These are phyloP conservation scores for Apus apus DNA, from an alignment of 2,113 vertebrate species.

Conservation along the genomic window DNA sequence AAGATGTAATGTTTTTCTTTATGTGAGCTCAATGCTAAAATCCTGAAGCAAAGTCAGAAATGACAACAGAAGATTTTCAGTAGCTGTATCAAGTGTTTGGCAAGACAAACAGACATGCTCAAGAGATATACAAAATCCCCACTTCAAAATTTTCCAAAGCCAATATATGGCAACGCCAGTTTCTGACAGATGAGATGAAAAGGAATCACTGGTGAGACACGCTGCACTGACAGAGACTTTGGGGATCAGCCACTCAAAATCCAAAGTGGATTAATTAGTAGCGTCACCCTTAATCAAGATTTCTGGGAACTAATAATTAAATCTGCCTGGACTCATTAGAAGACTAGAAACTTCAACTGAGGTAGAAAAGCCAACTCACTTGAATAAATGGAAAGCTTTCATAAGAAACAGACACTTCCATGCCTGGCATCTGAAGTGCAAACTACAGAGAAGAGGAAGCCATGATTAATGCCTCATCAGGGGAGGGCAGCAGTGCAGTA, in stretches of 20 bases:
- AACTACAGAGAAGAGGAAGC: background rate
- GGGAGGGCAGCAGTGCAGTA: background rate
- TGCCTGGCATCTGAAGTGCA: background rate
- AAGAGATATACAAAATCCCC: background rate
- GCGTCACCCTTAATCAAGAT: background rate
- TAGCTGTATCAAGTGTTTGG: background rate
- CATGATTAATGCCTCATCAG: background rate
- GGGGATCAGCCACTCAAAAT: background rate
- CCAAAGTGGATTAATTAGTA: background rate
- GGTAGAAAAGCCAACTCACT: rapidly evolving
- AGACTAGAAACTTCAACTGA: background rate
- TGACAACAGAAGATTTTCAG: background rate
- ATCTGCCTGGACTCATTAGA: background rate
- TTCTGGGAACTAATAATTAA: background rate
- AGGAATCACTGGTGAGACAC: background rate
- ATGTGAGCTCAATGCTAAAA: background rate
- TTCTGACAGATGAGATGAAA: background rate
- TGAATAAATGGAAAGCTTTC: background rate
- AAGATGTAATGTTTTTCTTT: background rate
- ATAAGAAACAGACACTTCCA: background rate
- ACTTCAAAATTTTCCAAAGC: background rate
- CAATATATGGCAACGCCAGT: background rate
- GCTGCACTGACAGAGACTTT: background rate
- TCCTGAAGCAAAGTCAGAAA: background rate
- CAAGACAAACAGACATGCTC: background rate